These are phyloP conservation scores for Todiramphus chloris DNA, from an alignment of 2,113 vertebrate species.

Conservation along the genomic window DNA sequence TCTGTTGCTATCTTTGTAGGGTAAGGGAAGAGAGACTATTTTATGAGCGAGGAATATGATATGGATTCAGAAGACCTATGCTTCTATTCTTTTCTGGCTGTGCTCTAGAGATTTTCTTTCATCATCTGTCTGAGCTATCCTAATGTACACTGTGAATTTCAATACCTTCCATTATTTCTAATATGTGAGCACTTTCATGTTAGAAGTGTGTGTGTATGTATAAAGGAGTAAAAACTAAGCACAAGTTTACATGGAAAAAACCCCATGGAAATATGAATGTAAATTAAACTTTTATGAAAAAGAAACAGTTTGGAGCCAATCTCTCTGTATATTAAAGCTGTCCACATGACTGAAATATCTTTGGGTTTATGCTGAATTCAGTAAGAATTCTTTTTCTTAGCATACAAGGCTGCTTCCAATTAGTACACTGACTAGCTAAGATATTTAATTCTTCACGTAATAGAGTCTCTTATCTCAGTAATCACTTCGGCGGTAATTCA, in stretches of 20 bases:
- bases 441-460: not conserved
- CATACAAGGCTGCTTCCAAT: not conserved
- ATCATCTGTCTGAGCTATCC: not conserved
- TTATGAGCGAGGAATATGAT: not conserved
- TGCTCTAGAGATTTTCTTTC: not conserved
- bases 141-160: not conserved
- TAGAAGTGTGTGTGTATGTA: not conserved
- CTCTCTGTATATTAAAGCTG: not conserved
- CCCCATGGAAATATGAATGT: not conserved
- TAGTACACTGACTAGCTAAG: not conserved
- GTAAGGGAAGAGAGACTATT: not conserved
- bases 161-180: not conserved
- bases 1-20: not conserved
- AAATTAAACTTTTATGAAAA: not conserved
- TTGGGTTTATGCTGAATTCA: not conserved
- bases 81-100: not conserved
- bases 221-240: not conserved
- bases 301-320: not conserved
- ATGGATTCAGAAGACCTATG: not conserved
- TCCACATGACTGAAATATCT: not conserved
- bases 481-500: not conserved
- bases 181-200: not conserved
- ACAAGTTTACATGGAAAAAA: not conserved
- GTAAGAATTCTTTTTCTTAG: not conserved
- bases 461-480: not conserved